A percentile compares a stretch with the other conserved stretches of the same genome.
Evolutionary conservation across 2,797 vertebrate species (phyloP).

Genomic region (Smutsia gigantea): DNA sequence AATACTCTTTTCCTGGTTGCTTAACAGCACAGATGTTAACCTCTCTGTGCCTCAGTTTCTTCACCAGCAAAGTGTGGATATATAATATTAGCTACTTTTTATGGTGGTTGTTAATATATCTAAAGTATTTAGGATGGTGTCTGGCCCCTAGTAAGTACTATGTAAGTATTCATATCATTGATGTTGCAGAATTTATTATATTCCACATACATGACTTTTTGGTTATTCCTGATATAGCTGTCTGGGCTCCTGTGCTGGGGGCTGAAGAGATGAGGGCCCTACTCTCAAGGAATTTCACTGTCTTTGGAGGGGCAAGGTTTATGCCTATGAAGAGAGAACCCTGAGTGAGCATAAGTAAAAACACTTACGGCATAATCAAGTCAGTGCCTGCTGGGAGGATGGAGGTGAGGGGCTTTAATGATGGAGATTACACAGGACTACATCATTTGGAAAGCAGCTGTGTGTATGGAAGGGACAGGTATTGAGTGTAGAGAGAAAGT

Average conservation of each 20-base stretch:
- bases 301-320: background rate
- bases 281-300: background rate
- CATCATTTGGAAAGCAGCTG: background rate
- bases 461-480: background rate
- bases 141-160: background rate
- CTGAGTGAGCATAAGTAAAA: background rate
- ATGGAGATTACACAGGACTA: background rate
- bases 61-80: background rate
- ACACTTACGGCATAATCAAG: background rate
- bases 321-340: background rate
- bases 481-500: background rate
- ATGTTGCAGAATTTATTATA: background rate
- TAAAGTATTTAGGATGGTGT: background rate
- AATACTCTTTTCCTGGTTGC: background rate
- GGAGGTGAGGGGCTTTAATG: background rate
- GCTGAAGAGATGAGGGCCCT: background rate
- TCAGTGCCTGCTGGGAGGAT: background rate
- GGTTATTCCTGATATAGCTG: background rate
- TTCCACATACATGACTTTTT: background rate
- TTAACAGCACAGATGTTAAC: background rate
- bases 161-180: background rate
- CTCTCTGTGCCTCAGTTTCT: background rate
- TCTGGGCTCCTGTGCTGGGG: background rate
- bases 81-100: background rate
- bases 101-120: background rate